A percentile compares a stretch with the other conserved stretches of the same genome.
Conservation (phyloP, 2,113 vertebrate genomes). For the Limnothrissa miodon region DNA sequence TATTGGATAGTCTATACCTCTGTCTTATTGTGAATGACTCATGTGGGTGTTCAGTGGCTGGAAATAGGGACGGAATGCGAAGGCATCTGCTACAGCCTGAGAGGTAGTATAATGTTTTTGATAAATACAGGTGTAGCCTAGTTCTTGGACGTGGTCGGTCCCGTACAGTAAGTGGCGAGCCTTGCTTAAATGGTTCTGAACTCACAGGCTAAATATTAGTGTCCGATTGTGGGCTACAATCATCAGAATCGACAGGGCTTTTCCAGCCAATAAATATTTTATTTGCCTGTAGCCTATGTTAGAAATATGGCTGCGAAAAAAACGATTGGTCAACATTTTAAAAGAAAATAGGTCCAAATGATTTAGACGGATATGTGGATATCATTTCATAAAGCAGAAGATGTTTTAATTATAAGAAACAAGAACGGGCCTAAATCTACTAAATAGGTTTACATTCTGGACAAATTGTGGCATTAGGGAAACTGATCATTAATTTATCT, state of each 20-base stretch:
- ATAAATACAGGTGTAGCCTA: constrained; percentile 21
- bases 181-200: background rate
- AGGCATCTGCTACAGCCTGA: constrained; percentile 45
- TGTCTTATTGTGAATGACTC: constrained; percentile 45
- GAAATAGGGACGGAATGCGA: constrained; percentile 51
- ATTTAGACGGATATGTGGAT: no score
- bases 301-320: background rate
- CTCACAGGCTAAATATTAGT: background rate
- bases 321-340: background rate
- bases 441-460: background rate
- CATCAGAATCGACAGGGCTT: background rate
- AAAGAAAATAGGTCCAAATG: background rate
- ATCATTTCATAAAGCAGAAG: no score
- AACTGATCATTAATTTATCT: background rate
- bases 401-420: no score
- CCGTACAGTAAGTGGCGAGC: background rate
- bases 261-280: constrained; percentile 45
- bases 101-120: constrained; percentile 52
- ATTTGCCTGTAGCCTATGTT: constrained; percentile 31
- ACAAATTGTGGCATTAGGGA: background rate
- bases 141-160: background rate
- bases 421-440: no score
- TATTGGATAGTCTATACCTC: constrained; percentile 50
- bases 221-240: background rate
- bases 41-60: constrained; percentile 52